Base-by-base conservation (phyloP, 2,888 invertebrate genomes). In the Rotaria socialis region DNA sequence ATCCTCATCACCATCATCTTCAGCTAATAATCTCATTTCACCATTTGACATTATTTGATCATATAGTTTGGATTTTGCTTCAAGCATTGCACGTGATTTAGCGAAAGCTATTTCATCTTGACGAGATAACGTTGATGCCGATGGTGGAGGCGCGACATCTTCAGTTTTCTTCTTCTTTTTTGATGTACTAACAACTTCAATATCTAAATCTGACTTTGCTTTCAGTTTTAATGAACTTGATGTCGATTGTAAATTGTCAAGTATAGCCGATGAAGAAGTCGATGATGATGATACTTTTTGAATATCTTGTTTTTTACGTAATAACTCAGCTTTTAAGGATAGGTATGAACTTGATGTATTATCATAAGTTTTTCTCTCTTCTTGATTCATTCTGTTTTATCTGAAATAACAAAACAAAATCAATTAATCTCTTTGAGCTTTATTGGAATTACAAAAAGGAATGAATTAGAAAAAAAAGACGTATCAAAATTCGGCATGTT, bases 261-360 rank as follows among this genome's bases (percentile, higher is more conserved):
- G 47, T 27, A 84, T 52, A 16, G 84, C 5, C 52, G 84, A 24
- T 11, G 84, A 50, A 2, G 84, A 58, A 1, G 22, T 41, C 2
- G 55, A 35, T 50, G 84, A 50, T 24, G 56, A 58, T 52, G 50
- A 84, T 50, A 22, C 43, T 22, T 7, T 7, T 75, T 75, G 75
- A 75, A 75, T 4, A 75, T 75, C 75, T 43, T 75, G 41, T 43
- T 43, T 41, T 43, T 75, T 75, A 75, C 75, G 75, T 43, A 75
- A 75, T 43, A 75, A 24, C 43, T 75, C 75, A 43, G 75, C 75
- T 75, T 43, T 75, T 22, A 75, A 75, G 41, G 43, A 41, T 19
- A 75, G 3, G 22, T 43, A 75, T 7, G 75, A 75, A 43, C 41
- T 43, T 41, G 75, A 43, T 43, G 75, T 75, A 43, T 41, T 43